Evolutionary conservation across 2,797 vertebrate genomes (phyloP).

Genomic region (Glossophaga mutica): DNA sequence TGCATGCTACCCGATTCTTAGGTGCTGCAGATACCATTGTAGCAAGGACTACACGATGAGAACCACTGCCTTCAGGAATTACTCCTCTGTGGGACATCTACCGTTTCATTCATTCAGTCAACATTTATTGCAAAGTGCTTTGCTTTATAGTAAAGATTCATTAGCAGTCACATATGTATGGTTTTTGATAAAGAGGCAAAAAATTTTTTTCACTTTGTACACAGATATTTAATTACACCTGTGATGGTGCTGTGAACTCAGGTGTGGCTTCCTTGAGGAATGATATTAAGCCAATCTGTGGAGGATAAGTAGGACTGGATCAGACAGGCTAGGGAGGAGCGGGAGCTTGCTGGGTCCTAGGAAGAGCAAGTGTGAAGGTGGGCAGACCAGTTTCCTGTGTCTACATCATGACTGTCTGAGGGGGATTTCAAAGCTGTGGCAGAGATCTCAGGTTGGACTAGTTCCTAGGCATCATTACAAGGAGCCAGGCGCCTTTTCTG

Average conservation of each 20-base stretch:
- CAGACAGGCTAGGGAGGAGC: background rate
- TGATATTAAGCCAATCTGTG: background rate
- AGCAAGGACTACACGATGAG: background rate
- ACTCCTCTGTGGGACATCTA: background rate
- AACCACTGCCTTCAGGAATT: background rate
- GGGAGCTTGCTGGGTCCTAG: background rate
- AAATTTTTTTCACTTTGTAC: background rate
- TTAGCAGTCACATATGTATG: background rate
- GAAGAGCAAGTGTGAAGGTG: background rate
- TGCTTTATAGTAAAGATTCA: background rate
- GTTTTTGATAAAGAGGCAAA: background rate
- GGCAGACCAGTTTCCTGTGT: background rate
- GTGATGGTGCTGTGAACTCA: background rate
- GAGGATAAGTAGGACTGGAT: background rate
- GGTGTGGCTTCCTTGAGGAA: background rate
- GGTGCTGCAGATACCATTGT: background rate
- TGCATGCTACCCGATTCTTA: background rate
- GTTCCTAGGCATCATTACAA: slow-evolving; percentile 1
- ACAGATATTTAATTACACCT: background rate
- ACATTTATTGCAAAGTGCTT: background rate
- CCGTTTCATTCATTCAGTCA: background rate
- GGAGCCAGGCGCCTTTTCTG: slow-evolving; percentile 37
- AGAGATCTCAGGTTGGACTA: background rate
- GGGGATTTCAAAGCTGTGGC: background rate
- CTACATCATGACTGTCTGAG: background rate